Conservation (phyloP, 2,113 vertebrate species). For the Pseudonaja textilis region DNA sequence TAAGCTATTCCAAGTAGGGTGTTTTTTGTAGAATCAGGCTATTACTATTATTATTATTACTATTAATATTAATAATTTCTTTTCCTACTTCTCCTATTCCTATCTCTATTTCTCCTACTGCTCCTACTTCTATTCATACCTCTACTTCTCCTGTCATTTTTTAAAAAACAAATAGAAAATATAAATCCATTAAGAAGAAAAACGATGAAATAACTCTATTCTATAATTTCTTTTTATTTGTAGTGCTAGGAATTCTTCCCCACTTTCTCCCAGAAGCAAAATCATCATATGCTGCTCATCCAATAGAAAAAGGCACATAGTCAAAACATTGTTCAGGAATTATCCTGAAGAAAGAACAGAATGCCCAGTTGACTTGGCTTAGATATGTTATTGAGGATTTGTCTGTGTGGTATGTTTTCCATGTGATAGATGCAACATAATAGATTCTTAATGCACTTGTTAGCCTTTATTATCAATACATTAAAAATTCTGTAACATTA, state of each 20-base stretch:
- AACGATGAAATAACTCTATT: not conserved
- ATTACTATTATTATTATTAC: too few relatives aligned
- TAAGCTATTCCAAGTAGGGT: too few relatives aligned
- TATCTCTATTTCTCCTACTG: not conserved
- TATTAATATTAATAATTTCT: too few relatives aligned
- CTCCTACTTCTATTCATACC: rapidly evolving
- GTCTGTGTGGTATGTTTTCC: not conserved
- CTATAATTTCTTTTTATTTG: not conserved
- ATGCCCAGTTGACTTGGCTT: not conserved
- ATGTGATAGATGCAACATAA: not conserved
- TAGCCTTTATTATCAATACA: not conserved
- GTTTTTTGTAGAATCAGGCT: too few relatives aligned
- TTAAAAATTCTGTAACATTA: not conserved
- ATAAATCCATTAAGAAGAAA: not conserved
- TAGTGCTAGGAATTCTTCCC: not conserved
- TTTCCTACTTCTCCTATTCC: not conserved
- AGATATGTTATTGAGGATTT: not conserved
- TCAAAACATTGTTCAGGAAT: not conserved
- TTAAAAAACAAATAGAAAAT: not conserved
- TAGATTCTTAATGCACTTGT: not conserved
- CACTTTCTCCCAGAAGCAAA: not conserved
- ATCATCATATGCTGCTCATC: not conserved
- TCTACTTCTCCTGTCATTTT: not conserved
- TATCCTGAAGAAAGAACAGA: not conserved
- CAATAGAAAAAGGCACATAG: not conserved